phyloP scores from a whole-genome alignment of 2,888 invertebrate genomes.

The Mantis religiosa region DNA sequence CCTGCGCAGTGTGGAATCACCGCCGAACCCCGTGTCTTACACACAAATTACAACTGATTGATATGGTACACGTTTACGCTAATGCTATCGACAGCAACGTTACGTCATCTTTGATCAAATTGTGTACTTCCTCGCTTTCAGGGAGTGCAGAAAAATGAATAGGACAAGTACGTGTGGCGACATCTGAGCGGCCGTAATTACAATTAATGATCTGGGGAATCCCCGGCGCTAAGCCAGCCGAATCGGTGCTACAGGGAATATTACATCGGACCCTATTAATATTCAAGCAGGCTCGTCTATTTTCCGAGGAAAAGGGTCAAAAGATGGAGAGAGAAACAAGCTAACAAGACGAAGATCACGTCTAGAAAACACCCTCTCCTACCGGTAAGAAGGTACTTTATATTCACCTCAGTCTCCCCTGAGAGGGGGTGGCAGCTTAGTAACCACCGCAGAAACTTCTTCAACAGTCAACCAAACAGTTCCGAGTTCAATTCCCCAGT shows the following conservation, averaged over 20 bases:
- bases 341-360: background rate
- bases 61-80: too few species aligned
- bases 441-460: background rate
- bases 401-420: background rate
- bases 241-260: background rate
- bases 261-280: background rate
- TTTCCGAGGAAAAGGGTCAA: background rate
- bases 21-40: too few species aligned
- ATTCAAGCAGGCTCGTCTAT: background rate
- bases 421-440: background rate
- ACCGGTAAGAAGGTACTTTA: constrained; percentile 12
- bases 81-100: too few species aligned
- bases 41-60: too few species aligned
- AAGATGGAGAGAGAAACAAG: constrained; percentile 9
- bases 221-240: background rate
- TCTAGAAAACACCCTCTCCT: background rate
- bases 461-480: background rate
- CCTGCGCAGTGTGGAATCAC: too few species aligned
- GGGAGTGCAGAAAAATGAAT: background rate
- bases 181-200: background rate
- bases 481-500: constrained; percentile 6
- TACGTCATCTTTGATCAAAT: background rate
- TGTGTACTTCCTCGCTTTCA: background rate
- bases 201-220: background rate
- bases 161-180: background rate